Conservation (phyloP, 2,888 invertebrate species). For the Amiota mariae region DNA sequence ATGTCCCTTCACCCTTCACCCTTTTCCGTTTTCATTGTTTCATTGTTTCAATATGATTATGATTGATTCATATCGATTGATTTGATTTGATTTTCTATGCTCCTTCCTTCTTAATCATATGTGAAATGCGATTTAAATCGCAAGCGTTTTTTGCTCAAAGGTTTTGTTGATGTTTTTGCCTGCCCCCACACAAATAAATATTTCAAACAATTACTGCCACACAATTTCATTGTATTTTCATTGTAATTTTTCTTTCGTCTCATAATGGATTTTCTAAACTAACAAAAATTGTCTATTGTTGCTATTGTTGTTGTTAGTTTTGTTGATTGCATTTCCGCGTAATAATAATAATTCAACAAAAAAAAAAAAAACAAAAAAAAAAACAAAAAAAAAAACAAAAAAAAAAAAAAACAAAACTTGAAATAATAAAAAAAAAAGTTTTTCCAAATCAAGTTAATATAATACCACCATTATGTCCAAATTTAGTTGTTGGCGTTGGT, state of each 20-base stretch:
- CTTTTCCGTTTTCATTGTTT: not conserved
- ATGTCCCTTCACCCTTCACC: not conserved
- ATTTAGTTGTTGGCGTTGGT: slow-evolving; percentile 39
- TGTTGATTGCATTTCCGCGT: slow-evolving; percentile 46
- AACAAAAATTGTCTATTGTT: slow-evolving; percentile 2
- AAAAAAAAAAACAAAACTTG: not conserved
- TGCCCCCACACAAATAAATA: not conserved
- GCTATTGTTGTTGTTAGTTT: slow-evolving; percentile 39
- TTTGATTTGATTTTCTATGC: slow-evolving; percentile 23
- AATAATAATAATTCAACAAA: slow-evolving; percentile 63
- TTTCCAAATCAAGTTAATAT: slow-evolving; percentile 66
- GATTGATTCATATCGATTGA: slow-evolving; percentile 60
- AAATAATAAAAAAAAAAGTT: slow-evolving; percentile 35
- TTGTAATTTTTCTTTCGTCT: slow-evolving; percentile 24
- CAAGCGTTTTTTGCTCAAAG: not conserved
- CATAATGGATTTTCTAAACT: slow-evolving; percentile 5
- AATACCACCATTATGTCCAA: slow-evolving; percentile 51
- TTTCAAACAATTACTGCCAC: slow-evolving; percentile 15
- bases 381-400: slow-evolving; percentile 8
- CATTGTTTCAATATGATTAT: slow-evolving; percentile 45
- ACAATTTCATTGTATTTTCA: slow-evolving; percentile 27
- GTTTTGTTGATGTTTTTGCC: not conserved
- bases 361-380: not conserved
- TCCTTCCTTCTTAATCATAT: not conserved
- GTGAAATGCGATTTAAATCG: not conserved